Percentiles rank a stretch among this genome's conserved stretches.
Conservation (phyloP, 2,113 vertebrate species). For the Dromaius novaehollandiae region DNA sequence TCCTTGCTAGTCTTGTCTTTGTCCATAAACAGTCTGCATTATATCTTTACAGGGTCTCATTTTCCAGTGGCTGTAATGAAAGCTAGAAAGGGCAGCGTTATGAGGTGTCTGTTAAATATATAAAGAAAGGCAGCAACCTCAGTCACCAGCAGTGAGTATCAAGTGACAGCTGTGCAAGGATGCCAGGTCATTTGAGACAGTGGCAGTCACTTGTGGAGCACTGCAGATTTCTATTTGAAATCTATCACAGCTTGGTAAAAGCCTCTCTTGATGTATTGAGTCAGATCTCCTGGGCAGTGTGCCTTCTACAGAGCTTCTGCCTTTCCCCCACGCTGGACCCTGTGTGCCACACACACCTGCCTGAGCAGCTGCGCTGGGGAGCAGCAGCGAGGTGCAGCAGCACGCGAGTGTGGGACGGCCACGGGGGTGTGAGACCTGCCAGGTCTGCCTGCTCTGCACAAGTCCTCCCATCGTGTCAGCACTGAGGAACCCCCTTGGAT, state of each 20-base stretch:
- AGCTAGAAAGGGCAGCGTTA: not conserved
- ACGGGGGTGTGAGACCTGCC: not conserved
- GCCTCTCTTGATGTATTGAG: not conserved
- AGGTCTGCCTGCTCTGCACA: not conserved
- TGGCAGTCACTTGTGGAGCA: not conserved
- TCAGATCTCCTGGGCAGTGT: not conserved
- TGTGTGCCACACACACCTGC: not conserved
- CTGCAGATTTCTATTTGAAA: not conserved
- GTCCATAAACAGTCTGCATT: not conserved
- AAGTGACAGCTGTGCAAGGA: not conserved
- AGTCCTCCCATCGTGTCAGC: not conserved
- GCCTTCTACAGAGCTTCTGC: not conserved
- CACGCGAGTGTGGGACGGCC: fast-evolving
- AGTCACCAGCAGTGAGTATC: not conserved
- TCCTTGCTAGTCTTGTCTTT: conserved; percentile 32
- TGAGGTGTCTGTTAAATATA: not conserved
- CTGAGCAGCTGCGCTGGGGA: not conserved
- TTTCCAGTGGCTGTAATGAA: not conserved
- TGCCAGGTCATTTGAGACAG: not conserved
- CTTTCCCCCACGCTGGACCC: not conserved
- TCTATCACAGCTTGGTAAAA: not conserved
- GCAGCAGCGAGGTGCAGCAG: not conserved
- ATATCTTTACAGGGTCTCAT: not conserved
- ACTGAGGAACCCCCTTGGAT: not conserved
- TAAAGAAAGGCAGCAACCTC: not conserved